Conservation (phyloP, 2,797 vertebrate genomes). For the Sebastes kiyomatsui region DNA sequence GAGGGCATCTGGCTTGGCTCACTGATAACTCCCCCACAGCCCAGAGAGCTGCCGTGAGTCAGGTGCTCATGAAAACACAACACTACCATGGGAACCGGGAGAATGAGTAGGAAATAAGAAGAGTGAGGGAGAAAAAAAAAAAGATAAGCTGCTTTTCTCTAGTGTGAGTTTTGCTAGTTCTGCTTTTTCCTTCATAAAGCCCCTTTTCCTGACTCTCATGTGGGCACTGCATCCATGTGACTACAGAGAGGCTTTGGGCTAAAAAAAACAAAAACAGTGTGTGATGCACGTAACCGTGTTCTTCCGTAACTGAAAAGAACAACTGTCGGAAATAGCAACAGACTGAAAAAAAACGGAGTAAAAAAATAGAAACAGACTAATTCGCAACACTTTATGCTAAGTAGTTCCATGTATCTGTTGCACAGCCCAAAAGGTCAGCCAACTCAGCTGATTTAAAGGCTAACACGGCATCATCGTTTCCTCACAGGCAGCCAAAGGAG, state of each 20-base stretch:
- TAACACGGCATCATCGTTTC: conserved; percentile 47
- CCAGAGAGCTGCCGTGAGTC: conserved; percentile 68
- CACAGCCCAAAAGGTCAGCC: conserved; percentile 63
- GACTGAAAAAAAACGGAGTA: neutral
- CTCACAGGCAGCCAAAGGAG: conserved; percentile 37
- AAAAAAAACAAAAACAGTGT: neutral
- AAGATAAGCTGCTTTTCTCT: conserved; percentile 63
- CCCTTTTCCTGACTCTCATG: conserved; percentile 24
- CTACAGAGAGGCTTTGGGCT: conserved; percentile 9
- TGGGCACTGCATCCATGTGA: conserved; percentile 17
- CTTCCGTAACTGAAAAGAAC: conserved; percentile 6
- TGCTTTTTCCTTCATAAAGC: conserved; percentile 40
- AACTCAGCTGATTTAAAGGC: conserved; percentile 69
- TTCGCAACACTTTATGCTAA: conserved; percentile 51
- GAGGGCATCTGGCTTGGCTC: conserved; percentile 77
- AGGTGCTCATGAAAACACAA: conserved; percentile 72
- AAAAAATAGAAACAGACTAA: conserved; percentile 19
- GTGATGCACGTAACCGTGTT: conserved; percentile 2
- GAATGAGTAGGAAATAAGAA: conserved; percentile 50
- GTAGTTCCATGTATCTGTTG: conserved; percentile 46
- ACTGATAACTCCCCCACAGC: conserved; percentile 71
- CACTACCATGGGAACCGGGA: conserved; percentile 55
- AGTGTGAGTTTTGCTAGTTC: conserved; percentile 43
- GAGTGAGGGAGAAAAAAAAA: conserved; percentile 17
- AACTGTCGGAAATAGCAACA: conserved; percentile 24